phyloP scores from a whole-genome alignment of 2,113 vertebrate genomes.

The Pterocles burchelli region DNA sequence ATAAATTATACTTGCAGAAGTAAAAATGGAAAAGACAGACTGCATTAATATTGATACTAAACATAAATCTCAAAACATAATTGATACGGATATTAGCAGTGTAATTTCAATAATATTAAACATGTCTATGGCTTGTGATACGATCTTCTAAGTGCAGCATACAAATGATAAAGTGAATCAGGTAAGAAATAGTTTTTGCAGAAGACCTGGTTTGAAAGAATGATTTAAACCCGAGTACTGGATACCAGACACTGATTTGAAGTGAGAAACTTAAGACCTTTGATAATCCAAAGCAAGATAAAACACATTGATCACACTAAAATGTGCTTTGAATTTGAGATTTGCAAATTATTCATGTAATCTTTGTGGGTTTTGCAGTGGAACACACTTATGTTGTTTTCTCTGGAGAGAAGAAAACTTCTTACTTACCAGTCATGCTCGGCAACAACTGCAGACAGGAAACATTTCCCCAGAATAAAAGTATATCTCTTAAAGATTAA shows the following conservation, averaged over 20 bases:
- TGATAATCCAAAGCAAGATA: not conserved
- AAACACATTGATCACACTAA: not conserved
- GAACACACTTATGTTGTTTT: not conserved
- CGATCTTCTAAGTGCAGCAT: conserved; percentile 37
- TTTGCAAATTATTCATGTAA: not conserved
- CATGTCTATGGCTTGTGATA: conserved; percentile 17
- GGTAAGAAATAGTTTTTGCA: not conserved
- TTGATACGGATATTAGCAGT: conserved; percentile 66
- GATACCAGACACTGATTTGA: not conserved
- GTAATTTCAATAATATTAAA: conserved; percentile 68
- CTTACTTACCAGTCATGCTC: not conserved
- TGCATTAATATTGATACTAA: conserved; percentile 66
- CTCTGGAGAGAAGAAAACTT: not conserved
- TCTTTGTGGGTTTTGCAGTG: not conserved
- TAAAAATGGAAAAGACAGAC: conserved; percentile 56
- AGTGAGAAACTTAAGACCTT: not conserved
- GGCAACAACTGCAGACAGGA: not conserved
- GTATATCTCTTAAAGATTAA: not conserved
- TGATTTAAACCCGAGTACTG: not conserved
- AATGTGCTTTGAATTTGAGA: not conserved
- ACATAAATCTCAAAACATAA: conserved; percentile 65
- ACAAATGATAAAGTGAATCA: conserved; percentile 26
- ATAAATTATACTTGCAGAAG: conserved; percentile 70
- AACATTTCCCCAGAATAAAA: not conserved
- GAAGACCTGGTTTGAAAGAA: conserved; percentile 50